Evolutionary conservation across 1,140 invertebrate species (phyloP).

Genomic region (Arctopsyche grandis): DNA sequence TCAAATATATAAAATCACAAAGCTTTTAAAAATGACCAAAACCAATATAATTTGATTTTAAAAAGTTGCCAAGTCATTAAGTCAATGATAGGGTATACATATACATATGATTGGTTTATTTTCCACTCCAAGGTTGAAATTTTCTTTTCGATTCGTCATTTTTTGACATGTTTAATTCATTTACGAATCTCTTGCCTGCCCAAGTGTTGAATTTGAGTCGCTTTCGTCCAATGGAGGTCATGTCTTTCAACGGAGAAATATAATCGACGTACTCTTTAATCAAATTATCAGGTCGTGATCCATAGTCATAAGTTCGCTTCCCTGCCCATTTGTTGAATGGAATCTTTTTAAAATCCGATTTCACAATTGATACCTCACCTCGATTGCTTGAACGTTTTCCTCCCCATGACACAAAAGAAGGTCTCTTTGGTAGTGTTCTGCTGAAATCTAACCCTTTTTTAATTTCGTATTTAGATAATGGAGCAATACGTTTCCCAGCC

Average conservation of each 20-base stretch:
- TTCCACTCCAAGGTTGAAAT: slow-evolving; percentile 46
- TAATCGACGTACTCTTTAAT: slow-evolving; percentile 5
- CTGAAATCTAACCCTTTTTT: background rate
- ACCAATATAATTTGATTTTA: background rate
- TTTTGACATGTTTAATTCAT: slow-evolving; percentile 10
- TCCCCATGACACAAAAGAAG: background rate
- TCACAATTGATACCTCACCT: background rate
- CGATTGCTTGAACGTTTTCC: slow-evolving; percentile 21
- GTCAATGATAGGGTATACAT: background rate
- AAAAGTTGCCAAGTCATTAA: slow-evolving; percentile 26
- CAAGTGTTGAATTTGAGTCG: slow-evolving; percentile 47
- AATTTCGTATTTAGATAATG: background rate
- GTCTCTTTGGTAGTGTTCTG: background rate
- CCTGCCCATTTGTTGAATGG: slow-evolving; percentile 40
- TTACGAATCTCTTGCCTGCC: slow-evolving; percentile 46
- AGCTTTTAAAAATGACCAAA: background rate
- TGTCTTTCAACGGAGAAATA: slow-evolving; percentile 10
- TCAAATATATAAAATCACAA: background rate
- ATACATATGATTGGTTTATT: background rate
- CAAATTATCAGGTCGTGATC: background rate
- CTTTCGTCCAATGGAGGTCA: background rate
- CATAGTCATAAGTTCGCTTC: slow-evolving; percentile 2
- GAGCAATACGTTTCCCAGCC: slow-evolving; percentile 14
- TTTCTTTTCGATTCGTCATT: slow-evolving; percentile 28
- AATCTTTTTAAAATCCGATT: slow-evolving; percentile 5